Conservation (phyloP, 92 coral and sea anemone species). For the Umimayanthus kanabou region DNA sequence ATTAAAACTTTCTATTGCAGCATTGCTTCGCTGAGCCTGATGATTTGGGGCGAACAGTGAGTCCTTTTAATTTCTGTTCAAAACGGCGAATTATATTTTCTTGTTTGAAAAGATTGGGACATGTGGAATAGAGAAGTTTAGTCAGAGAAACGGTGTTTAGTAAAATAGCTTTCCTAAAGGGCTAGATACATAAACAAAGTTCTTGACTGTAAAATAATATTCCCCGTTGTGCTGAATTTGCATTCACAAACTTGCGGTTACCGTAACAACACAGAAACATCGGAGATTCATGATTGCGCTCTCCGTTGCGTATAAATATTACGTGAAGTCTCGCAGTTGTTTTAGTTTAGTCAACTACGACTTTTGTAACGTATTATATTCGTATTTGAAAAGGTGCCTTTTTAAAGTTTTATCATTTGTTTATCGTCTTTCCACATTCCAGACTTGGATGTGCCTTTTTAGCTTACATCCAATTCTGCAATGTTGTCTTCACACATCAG, state of each 20-base stretch:
- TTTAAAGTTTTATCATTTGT: too few species aligned
- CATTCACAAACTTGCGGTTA: not conserved
- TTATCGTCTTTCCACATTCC: not conserved
- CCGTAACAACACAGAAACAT: not conserved
- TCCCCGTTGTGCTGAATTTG: not conserved
- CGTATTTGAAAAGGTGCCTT: not conserved
- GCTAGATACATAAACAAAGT: not conserved
- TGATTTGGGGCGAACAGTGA: too few species aligned
- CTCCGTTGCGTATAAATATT: not conserved
- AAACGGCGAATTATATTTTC: too few species aligned
- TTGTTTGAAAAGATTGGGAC: not conserved
- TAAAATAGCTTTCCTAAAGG: too few species aligned
- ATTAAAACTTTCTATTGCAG: too few species aligned
- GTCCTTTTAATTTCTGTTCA: too few species aligned
- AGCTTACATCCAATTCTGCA: too few species aligned
- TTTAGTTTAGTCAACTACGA: not conserved
- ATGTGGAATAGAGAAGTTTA: too few species aligned
- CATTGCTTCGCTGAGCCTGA: too few species aligned
- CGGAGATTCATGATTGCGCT: not conserved
- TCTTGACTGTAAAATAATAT: not conserved
- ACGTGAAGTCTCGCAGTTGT: not conserved
- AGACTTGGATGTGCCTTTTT: too few species aligned
- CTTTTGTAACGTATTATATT: not conserved
- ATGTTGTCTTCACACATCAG: not conserved
- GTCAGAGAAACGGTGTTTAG: not conserved